phyloP scores from a whole-genome alignment of 2,797 vertebrate species.

The Huso huso region DNA sequence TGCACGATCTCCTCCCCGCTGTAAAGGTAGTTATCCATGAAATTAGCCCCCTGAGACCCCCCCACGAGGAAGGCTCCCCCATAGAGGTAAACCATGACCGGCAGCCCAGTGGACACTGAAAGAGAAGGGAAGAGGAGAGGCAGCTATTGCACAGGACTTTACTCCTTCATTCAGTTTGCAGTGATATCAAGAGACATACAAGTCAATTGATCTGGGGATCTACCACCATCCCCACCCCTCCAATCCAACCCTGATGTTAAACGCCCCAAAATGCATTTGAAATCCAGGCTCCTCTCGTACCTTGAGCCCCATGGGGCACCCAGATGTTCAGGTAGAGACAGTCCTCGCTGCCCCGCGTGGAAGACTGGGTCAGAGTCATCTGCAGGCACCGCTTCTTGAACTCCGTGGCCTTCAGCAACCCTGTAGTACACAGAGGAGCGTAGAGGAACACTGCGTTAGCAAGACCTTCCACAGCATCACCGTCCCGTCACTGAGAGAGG shows the following conservation, averaged over 20 bases:
- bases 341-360: constrained; percentile 65
- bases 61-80: constrained; percentile 77
- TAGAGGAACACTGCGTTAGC: neutral
- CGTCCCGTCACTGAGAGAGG: neutral
- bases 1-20: constrained; percentile 75
- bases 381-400: constrained; percentile 70
- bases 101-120: constrained; percentile 72
- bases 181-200: neutral
- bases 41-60: constrained; percentile 65
- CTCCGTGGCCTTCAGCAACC: constrained; percentile 55
- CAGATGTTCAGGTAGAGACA: constrained; percentile 94
- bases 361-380: constrained; percentile 50
- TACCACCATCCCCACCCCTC: too few relatives aligned
- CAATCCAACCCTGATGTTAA: too few relatives aligned
- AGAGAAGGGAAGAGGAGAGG: neutral
- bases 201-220: neutral
- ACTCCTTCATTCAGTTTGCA: neutral
- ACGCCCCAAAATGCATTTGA: neutral
- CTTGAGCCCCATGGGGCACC: constrained; percentile 66
- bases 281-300: constrained; percentile 28
- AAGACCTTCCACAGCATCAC: neutral
- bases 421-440: constrained; percentile 37
- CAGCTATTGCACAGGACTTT: neutral
- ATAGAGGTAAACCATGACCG: constrained; percentile 86
- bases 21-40: constrained; percentile 77